These are phyloP conservation scores for Lobophora halterata DNA, from an alignment of 2,888 invertebrate genomes.

Conservation along the genomic window DNA sequence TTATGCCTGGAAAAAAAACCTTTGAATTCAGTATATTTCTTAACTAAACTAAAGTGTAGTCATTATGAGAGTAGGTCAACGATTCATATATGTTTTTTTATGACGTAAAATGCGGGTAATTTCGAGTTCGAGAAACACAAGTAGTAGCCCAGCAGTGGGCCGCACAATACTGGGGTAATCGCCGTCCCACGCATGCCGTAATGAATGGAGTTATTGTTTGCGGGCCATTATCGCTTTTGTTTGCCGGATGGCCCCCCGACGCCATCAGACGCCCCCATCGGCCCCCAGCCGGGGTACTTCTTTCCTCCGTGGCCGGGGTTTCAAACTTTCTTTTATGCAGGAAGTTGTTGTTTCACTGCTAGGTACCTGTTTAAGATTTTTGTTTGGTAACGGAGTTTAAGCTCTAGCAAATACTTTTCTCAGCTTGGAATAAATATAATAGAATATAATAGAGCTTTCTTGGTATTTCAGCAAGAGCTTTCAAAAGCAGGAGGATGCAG, in stretches of 20 bases:
- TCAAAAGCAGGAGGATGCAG: too few relatives aligned
- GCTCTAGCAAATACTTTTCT: too few relatives aligned
- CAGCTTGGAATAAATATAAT: too few relatives aligned
- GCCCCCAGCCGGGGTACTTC: neutral
- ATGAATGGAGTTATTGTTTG: conserved; percentile 44
- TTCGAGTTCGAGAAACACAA: conserved; percentile 9
- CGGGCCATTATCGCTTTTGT: conserved; percentile 28
- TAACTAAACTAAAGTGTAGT: neutral
- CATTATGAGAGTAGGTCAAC: neutral
- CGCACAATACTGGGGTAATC: conserved; percentile 35
- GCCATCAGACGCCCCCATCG: too few relatives aligned
- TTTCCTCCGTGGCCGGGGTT: neutral
- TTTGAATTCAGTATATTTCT: too few relatives aligned
- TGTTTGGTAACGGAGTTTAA: too few relatives aligned
- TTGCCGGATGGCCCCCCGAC: neutral
- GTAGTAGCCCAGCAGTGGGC: conserved; percentile 23
- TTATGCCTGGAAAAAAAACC: too few relatives aligned
- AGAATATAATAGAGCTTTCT: too few relatives aligned
- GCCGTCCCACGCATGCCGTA: conserved; percentile 34
- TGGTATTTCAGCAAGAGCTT: too few relatives aligned
- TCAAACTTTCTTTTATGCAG: neutral
- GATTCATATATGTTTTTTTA: too few relatives aligned
- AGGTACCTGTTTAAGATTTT: too few relatives aligned
- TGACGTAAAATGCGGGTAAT: neutral
- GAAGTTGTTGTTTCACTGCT: too few relatives aligned